Percentiles rank a stretch among this genome's conserved stretches.
phyloP scores from a whole-genome alignment of 2,888 invertebrate genomes.

The Dinocampus coccinellae region DNA sequence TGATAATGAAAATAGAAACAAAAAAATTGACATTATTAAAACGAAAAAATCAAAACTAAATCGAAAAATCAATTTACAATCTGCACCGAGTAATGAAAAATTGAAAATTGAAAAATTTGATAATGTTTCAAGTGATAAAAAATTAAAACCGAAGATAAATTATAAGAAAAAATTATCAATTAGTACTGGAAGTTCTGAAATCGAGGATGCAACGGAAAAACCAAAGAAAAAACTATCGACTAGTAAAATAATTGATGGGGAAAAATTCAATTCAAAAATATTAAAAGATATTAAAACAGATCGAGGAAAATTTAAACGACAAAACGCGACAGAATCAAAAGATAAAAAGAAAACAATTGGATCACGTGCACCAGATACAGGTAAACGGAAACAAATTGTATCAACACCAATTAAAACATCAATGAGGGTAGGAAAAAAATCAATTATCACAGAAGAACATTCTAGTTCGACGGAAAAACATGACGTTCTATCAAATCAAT shows the following conservation, averaged over 20 bases:
- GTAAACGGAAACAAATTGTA: slow-evolving; percentile 33
- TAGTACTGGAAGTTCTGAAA: slow-evolving; percentile 59
- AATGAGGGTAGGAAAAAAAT: slow-evolving; percentile 34
- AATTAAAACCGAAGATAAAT: slow-evolving; percentile 47
- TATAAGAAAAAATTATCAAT: slow-evolving; percentile 49
- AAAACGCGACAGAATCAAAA: slow-evolving; percentile 43
- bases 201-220: slow-evolving; percentile 53
- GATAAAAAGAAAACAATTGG: slow-evolving; percentile 37
- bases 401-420: slow-evolving; percentile 14
- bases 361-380: slow-evolving; percentile 5
- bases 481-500: slow-evolving; percentile 8
- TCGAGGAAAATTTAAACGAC: slow-evolving; percentile 47
- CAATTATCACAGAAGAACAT: slow-evolving; percentile 24
- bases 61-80: slow-evolving; percentile 29
- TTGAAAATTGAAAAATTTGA: slow-evolving; percentile 32
- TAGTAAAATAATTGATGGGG: slow-evolving; percentile 28
- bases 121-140: slow-evolving; percentile 32
- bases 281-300: slow-evolving; percentile 14
- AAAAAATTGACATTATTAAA: slow-evolving; percentile 38
- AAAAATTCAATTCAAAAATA: slow-evolving; percentile 40
- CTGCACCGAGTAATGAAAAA: slow-evolving; percentile 38
- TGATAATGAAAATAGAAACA: slow-evolving; percentile 33
- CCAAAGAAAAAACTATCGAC: slow-evolving; percentile 36
- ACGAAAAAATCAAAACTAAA: slow-evolving; percentile 45
- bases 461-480: slow-evolving; percentile 27